phyloP scores from a whole-genome alignment of 2,113 vertebrate genomes.

The Serilophus lunatus region DNA sequence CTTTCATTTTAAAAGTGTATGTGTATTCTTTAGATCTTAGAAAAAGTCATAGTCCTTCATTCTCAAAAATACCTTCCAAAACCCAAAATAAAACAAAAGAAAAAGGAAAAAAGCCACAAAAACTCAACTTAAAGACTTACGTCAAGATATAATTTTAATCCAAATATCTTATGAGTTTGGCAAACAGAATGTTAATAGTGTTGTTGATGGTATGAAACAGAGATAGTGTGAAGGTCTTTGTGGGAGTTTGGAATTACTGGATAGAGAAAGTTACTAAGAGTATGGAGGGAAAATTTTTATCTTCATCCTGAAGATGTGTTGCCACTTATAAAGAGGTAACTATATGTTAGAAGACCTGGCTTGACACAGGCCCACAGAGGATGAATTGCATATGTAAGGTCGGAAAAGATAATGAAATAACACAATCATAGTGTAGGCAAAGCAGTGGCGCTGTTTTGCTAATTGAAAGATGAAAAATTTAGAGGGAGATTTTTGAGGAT shows the following conservation, averaged over 20 bases:
- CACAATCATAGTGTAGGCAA: neutral
- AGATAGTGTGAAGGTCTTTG: neutral
- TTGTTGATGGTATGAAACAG: neutral
- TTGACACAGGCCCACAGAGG: neutral
- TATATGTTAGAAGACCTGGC: neutral
- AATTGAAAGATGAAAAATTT: neutral
- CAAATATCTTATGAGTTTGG: neutral
- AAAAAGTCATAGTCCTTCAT: neutral
- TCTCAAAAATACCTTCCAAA: neutral
- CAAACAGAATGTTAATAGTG: neutral
- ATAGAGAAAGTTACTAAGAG: neutral
- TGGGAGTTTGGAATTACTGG: neutral
- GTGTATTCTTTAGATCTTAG: neutral
- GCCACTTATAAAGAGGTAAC: neutral
- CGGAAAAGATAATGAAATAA: neutral
- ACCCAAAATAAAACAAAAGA: neutral
- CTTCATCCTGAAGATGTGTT: neutral
- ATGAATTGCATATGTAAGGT: neutral
- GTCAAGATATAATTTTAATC: neutral
- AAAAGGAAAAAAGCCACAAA: neutral
- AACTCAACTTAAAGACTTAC: neutral
- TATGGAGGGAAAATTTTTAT: neutral
- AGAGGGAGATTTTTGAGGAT: neutral
- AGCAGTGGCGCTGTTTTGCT: neutral
- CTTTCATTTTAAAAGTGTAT: neutral